Conservation (phyloP, 2,797 vertebrate genomes). For the Myoxocephalus aenaeus region DNA sequence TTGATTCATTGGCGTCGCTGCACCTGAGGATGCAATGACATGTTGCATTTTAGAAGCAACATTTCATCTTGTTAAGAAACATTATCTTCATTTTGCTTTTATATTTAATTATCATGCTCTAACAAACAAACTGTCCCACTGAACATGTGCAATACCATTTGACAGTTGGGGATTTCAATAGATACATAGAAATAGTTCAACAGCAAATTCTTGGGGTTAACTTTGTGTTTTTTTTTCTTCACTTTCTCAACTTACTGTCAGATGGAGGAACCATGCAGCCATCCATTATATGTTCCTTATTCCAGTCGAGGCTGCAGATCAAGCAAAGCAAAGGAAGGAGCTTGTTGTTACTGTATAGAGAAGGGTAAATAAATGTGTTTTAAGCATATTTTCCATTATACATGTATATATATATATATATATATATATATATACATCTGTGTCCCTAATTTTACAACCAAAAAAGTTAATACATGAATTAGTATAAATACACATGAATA, state of each 20-base stretch:
- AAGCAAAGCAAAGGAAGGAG: not conserved
- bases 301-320: not conserved
- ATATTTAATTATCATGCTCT: not conserved
- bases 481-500: not conserved
- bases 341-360: not conserved
- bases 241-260: constrained; percentile 29
- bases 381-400: not conserved
- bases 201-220: not conserved
- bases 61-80: not conserved
- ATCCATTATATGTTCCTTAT: constrained; percentile 1
- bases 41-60: not conserved
- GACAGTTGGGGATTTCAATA: not conserved
- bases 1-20: constrained; percentile 8
- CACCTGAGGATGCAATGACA: constrained; percentile 43
- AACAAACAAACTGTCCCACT: not conserved
- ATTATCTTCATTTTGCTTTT: not conserved
- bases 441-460: not conserved
- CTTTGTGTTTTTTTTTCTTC: not conserved
- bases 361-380: not conserved
- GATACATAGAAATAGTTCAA: not conserved
- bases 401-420: too few relatives aligned
- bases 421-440: too few relatives aligned
- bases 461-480: not conserved
- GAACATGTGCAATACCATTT: not conserved
- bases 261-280: constrained; percentile 1